Base-by-base conservation (phyloP, 2,113 vertebrate genomes). In the Nothoprocta pentlandii region DNA sequence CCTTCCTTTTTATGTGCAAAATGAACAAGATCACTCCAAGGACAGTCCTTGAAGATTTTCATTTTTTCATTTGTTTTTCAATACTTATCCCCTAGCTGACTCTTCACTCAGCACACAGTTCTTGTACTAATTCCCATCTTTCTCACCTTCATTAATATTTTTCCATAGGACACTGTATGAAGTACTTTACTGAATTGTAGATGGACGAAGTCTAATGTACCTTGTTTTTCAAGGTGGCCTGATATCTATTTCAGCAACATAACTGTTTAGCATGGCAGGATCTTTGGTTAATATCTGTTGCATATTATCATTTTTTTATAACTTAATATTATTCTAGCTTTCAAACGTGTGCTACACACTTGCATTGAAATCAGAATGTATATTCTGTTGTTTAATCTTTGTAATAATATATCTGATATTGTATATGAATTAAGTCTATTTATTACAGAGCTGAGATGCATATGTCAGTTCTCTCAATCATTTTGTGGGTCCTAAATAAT, bases 1-100 rank as follows among this genome's bases (percentile, higher is more conserved):
- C 73, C 5, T 6, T 39, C 47, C 11, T 23, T 66, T 87, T 90
- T 85, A 80, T 54, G 80, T n/a, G 83, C 62, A 87, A 93, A 85
- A n/a, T 80, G 61, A 77, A 30, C 25, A 77, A 89, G 47, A 91
- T 53, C 89, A 44, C 46, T 94, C 71, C 79, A 83, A 93, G 46
- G 79, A 64, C 30, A 90, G 30, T 12, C 54, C 30, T 58, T 58
- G 28, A 58, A 58, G 28, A 58, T 17, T 58, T 58, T 58, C 36
- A 77, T 82, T 94, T 53, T 19, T 69, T 87, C 34, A 12, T 84
- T 79, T 23, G 15, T 9, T 7, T 79, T 92, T 46, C 41, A 42
- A 8, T 66, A 53, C 12, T 67, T 67, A 36, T 58, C 23, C 66
- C 30, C 9, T 73, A 87, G 20, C 4, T 26, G 74, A 26, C 58